A percentile compares a stretch with the other conserved stretches of the same genome.
Conservation (phyloP, 2,888 invertebrate genomes). For the Prosopocoilus inquinatus region DNA sequence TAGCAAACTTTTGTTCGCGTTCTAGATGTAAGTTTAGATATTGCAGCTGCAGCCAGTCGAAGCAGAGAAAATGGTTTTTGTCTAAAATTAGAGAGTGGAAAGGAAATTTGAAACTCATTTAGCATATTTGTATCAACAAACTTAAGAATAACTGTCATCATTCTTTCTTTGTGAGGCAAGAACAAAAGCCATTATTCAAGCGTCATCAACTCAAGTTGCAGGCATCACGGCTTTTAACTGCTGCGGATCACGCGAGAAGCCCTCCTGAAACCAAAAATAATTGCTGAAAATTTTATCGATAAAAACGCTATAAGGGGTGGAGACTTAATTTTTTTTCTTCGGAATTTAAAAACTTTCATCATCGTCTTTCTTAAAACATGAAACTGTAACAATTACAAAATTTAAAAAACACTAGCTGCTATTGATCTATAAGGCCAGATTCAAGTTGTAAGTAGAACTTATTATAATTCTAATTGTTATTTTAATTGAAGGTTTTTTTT, state of each 20-base stretch:
- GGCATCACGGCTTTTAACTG: conserved; percentile 28
- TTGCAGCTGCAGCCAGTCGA: conserved; percentile 8
- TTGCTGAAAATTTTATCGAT: conserved; percentile 13
- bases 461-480: no score
- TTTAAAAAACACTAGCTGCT: no score
- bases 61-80: conserved; percentile 12
- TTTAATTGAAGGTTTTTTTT: no score
- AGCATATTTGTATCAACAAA: conserved; percentile 29
- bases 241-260: conserved; percentile 28
- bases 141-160: conserved; percentile 33
- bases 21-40: conserved; percentile 18
- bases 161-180: conserved; percentile 23
- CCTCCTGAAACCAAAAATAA: conserved; percentile 22
- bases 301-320: no score
- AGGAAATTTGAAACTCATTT: conserved; percentile 23
- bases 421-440: no score
- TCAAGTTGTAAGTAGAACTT: no score
- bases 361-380: no score
- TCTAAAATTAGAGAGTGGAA: conserved; percentile 2
- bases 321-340: no score
- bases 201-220: conserved; percentile 26
- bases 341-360: no score
- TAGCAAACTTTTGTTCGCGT: no score
- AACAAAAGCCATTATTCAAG: conserved; percentile 34
- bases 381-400: no score